Conservation (phyloP, 2,113 vertebrate species). For the Rhabdomys dilectus region DNA sequence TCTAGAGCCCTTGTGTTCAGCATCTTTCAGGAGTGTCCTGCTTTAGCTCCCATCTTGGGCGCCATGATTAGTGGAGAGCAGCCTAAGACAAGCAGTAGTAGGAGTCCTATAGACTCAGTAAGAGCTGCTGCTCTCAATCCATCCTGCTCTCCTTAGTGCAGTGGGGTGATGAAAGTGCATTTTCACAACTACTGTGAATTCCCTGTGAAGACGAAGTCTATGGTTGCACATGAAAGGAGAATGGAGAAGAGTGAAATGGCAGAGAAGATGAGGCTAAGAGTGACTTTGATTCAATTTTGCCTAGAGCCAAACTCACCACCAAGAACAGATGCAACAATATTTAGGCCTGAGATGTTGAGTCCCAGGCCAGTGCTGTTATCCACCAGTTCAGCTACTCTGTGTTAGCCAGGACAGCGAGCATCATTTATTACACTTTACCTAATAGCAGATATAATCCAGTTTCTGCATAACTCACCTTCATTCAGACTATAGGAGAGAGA, state of each 20-base stretch:
- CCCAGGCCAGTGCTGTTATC: not conserved
- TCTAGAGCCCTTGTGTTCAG: not conserved
- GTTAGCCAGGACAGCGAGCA: not conserved
- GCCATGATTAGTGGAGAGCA: not conserved
- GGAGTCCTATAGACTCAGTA: not conserved
- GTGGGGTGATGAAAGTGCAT: not conserved
- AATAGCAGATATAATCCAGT: not conserved
- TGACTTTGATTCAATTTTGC: not conserved
- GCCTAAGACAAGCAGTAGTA: not conserved
- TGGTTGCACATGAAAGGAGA: not conserved
- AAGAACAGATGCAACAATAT: not conserved
- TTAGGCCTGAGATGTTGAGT: not conserved
- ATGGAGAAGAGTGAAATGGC: not conserved
- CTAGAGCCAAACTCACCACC: not conserved
- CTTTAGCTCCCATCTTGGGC: not conserved
- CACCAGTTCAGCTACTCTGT: not conserved
- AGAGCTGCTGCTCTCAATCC: not conserved
- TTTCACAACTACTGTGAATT: not conserved
- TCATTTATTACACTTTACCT: not conserved
- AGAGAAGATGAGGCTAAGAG: not conserved
- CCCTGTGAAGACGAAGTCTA: not conserved
- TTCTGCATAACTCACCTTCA: slow-evolving; percentile 5
- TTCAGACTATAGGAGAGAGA: not conserved
- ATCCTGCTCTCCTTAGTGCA: not conserved
- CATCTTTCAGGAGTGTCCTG: not conserved